These are phyloP conservation scores for Anniella stebbinsi DNA, from an alignment of 2,797 vertebrate species.

Conservation along the genomic window DNA sequence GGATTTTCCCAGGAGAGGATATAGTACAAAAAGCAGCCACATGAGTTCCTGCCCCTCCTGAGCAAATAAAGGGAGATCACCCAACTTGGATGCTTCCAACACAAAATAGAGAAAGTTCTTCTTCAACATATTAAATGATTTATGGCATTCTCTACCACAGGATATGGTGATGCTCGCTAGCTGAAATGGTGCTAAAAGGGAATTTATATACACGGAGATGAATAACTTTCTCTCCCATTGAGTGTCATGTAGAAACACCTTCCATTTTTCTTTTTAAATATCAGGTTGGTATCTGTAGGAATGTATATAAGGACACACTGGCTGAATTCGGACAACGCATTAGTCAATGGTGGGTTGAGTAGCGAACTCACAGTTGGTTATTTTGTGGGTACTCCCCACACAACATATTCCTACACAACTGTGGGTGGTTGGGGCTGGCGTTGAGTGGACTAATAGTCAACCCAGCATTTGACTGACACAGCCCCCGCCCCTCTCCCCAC, in stretches of 20 bases:
- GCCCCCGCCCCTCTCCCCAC: too few species aligned
- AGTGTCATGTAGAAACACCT: background rate
- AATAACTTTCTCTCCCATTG: too few species aligned
- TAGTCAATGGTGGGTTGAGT: too few species aligned
- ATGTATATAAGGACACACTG: background rate
- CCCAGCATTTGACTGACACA: too few species aligned
- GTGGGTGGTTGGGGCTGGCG: too few species aligned
- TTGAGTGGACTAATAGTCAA: too few species aligned
- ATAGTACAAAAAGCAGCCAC: background rate
- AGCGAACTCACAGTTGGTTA: too few species aligned
- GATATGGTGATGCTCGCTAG: background rate
- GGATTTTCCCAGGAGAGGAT: background rate
- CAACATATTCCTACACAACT: too few species aligned
- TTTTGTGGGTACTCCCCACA: too few species aligned
- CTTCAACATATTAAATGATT: background rate
- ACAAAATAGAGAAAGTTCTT: background rate
- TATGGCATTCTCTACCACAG: background rate
- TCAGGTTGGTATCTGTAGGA: background rate
- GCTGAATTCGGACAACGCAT: too few species aligned
- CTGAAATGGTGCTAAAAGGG: background rate
- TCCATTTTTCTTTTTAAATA: background rate
- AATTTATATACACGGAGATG: background rate
- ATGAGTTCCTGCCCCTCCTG: background rate
- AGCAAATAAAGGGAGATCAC: background rate
- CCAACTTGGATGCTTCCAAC: background rate